Evolutionary conservation across 2,113 vertebrate genomes (phyloP).

Genomic region (Probosciger aterrimus): DNA sequence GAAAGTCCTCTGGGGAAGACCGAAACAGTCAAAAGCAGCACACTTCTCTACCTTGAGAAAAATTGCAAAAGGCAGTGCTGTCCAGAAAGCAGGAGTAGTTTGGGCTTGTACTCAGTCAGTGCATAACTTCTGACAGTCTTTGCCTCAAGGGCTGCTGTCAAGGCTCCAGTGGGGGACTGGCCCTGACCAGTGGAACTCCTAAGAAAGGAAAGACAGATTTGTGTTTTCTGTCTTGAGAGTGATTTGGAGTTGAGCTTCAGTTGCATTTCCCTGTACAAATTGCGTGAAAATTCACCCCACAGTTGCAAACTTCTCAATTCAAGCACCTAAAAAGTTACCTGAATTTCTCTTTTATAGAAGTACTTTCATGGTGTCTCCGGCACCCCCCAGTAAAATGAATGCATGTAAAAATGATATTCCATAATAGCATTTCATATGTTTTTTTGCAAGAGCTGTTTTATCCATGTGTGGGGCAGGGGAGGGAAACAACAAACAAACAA

Average conservation of each 20-base stretch:
- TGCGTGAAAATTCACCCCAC: background rate
- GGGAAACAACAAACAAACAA: background rate
- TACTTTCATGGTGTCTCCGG: background rate
- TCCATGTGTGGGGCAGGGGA: background rate
- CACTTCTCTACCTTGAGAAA: background rate
- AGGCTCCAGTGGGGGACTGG: background rate
- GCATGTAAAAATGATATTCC: background rate
- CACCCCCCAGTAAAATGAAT: background rate
- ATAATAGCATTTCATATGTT: background rate
- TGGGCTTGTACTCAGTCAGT: background rate
- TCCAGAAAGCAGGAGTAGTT: background rate
- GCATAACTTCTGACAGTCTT: slow-evolving; percentile 20
- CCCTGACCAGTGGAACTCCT: background rate
- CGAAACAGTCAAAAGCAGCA: slow-evolving; percentile 19
- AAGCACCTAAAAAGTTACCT: background rate
- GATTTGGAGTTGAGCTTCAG: background rate
- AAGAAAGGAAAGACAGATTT: background rate
- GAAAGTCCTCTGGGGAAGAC: slow-evolving; percentile 16
- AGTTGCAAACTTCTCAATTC: background rate
- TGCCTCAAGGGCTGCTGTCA: background rate
- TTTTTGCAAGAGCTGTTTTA: background rate
- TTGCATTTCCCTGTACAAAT: background rate
- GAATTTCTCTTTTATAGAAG: background rate
- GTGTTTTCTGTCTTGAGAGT: background rate
- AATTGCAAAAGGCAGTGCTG: slow-evolving; percentile 14